Conservation (phyloP, 2,888 invertebrate species). For the Tyria jacobaeae region DNA sequence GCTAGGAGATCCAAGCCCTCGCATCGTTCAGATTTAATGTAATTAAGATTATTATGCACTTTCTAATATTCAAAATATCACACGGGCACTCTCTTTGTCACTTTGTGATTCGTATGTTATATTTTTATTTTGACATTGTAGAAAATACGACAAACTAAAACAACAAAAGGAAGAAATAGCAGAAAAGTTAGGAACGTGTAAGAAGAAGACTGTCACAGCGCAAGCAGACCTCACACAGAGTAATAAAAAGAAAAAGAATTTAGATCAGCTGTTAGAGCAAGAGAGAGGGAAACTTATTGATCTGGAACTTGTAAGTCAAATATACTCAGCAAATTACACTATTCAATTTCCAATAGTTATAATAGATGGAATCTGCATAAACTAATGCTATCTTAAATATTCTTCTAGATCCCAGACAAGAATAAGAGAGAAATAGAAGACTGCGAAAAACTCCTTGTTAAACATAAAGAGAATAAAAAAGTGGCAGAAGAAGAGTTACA, state of each 20-base stretch:
- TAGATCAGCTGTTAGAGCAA: slow-evolving; percentile 89
- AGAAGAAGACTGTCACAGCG: slow-evolving; percentile 88
- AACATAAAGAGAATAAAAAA: slow-evolving; percentile 86
- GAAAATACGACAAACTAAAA: slow-evolving; percentile 86
- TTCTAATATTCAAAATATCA: no score
- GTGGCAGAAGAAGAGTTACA: slow-evolving; percentile 86
- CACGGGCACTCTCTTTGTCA: no score
- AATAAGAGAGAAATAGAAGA: slow-evolving; percentile 90
- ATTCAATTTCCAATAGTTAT: no score
- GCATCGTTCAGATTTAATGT: no score
- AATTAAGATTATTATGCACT: no score
- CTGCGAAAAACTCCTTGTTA: slow-evolving; percentile 86
- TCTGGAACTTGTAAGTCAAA: slow-evolving; percentile 71
- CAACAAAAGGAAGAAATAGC: slow-evolving; percentile 87
- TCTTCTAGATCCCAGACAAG: slow-evolving; percentile 88
- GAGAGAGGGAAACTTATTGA: slow-evolving; percentile 89
- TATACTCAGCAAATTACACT: not conserved
- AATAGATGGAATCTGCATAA: no score
- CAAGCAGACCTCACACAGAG: slow-evolving; percentile 89
- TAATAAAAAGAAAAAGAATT: slow-evolving; percentile 91
- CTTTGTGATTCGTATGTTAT: not conserved
- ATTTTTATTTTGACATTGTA: slow-evolving; percentile 47
- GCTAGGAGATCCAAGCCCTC: no score
- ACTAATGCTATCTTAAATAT: not conserved
- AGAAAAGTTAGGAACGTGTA: slow-evolving; percentile 88